A percentile compares a stretch with the other conserved stretches of the same genome.
Evolutionary conservation across 2,888 invertebrate species (phyloP).

Genomic region (Diaperis boleti): DNA sequence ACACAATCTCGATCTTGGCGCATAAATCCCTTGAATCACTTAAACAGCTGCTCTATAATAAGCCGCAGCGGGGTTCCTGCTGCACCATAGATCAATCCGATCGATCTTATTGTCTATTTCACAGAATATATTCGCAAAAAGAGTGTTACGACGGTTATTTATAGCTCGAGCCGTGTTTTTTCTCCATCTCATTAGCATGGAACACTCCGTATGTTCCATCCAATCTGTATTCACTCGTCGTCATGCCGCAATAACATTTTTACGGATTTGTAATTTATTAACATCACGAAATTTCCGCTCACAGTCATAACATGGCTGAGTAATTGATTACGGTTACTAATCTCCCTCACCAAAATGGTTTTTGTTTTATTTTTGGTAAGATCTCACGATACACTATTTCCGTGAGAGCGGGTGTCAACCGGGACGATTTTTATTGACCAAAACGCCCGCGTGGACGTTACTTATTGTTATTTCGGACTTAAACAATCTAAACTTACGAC

Average conservation of each 20-base stretch:
- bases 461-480: conserved; percentile 28
- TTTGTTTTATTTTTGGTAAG: conserved; percentile 23
- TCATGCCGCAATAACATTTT: conserved; percentile 9
- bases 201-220: background rate
- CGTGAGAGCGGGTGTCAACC: conserved; percentile 20
- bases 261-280: conserved; percentile 2
- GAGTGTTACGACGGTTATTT: conserved; percentile 10
- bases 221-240: conserved; percentile 4
- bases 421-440: conserved; percentile 19
- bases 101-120: conserved; percentile 50
- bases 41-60: conserved; percentile 52
- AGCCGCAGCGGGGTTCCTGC: conserved; percentile 46
- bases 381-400: conserved; percentile 5
- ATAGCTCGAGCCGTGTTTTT: conserved; percentile 11
- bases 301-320: conserved; percentile 10
- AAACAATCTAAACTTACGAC: conserved; percentile 7
- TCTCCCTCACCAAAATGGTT: background rate
- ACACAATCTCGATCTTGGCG: conserved; percentile 51
- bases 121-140: conserved; percentile 38
- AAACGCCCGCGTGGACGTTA: conserved; percentile 11
- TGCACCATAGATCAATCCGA: conserved; percentile 49
- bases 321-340: conserved; percentile 6
- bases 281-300: conserved; percentile 9
- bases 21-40: conserved; percentile 51
- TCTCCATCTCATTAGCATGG: conserved; percentile 20